Evolutionary conservation across 30 jellyfish, hydroid and myxozoan species (phyloP), one percentile per base, ranked within the genome.

Genomic region (Nemopilema nomurai): DNA sequence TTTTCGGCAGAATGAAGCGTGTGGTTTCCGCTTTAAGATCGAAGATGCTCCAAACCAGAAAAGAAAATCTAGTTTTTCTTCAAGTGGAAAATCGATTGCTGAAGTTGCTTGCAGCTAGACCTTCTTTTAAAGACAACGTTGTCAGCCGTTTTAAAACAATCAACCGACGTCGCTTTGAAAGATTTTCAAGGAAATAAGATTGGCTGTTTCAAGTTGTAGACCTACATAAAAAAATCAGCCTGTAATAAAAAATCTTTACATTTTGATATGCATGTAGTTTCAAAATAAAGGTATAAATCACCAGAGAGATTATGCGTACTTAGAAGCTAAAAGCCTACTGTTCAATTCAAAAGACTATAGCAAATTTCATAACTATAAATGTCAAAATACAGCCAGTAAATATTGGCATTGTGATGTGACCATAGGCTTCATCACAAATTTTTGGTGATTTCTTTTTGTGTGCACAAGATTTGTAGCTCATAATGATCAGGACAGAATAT

Each of bases 1-100:
- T 82, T 25, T 82, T 82, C 85, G 50, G 84, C 71, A 28, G 76
- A 22, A 69, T 82, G 91, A 68, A 82, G 77, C 74, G 84, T n/a
- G 85, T 82, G 49, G 62, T 69, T 30, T 70, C 84, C 22, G 41
- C 91, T 49, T 23, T 49, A 26, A 82, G 83, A 30, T 82, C 85
- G 18, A 70, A 69, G 70, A 82, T 69, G 91, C 91, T 62, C 29
- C 77, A 82, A 51, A 62, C 68, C 29, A 80, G 90, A 41, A 80
- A 80, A 83, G 69, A 80, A 67, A 24, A 80, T 80, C 83, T 80
- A 26, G 83, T 65, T 32, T 51, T 64, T 51, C 90, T 80, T 23
- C 84, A 82, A 51, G 91, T 82, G 31, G 91, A 82, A 41, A 41
- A 41, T 41, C 57, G 57, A n/a, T 41, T 41, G 57, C 57, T 41